Evolutionary conservation across 2,797 vertebrate species (phyloP), one percentile per base, ranked within the genome.

Genomic region (Gobionotothen gibberifrons): DNA sequence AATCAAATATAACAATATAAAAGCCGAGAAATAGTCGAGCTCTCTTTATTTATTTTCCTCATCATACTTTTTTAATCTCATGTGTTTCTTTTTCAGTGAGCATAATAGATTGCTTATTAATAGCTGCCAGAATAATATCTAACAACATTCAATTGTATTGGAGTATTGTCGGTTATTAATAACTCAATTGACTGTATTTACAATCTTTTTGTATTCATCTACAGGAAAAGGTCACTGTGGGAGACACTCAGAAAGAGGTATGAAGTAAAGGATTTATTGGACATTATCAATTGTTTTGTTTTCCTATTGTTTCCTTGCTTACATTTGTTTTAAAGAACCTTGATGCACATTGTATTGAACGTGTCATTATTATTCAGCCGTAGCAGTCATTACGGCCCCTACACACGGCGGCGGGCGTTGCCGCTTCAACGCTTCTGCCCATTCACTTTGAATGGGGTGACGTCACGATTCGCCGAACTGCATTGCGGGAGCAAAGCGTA

Each of bases 201-300:
- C 32, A 0, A 1, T 62, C 1, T 79, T 11, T 21, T 60, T 80
- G 0, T 56, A 57, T 63, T 69, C 12, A 15, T 81, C 15, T 78
- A 22, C 79, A 96, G 95, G 94, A 95, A 69, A 94, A 94, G 80
- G 78, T 78, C 17, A 49, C 85, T 0, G 78, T 82, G 15, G 94
- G 93, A 60, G 91, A 91, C 56, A 63, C 90, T 70, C 87, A 94
- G 14, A 95, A 93, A 87, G 94, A 95, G 94, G 95, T 95, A 90
- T 8, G 63, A 77, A 69, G 65, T 19, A 65, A 47, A 17, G 1
- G 0, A 57, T 43, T 40, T 3, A 32, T 49, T 26, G 26, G 26
- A 26, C 26, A 26, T 26, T 26, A 26, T 26, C 26, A 26, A 26
- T 26, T 26, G 26, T 26, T 26, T 21, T 5, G 7, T 57, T 15